phyloP scores from a whole-genome alignment of 92 coral and sea anemone genomes.

The Phymanthus crucifer region DNA sequence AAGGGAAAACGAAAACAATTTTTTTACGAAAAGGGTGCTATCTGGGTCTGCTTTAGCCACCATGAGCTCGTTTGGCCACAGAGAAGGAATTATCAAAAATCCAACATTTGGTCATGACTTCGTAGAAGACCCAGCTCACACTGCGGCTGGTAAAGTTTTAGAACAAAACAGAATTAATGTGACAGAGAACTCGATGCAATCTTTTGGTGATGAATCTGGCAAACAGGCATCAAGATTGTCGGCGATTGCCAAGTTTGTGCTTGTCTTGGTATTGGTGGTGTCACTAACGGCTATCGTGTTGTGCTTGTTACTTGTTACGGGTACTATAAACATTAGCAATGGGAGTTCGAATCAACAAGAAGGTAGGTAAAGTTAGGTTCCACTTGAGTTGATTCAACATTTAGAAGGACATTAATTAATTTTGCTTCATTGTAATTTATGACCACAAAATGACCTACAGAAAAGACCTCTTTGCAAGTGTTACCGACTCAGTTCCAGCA shows the following conservation, averaged over 20 bases:
- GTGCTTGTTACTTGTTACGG: slow-evolving; percentile 3
- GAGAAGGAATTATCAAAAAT: slow-evolving; percentile 6
- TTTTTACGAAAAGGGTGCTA: neutral
- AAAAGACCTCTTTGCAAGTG: too few relatives aligned
- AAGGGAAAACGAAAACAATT: neutral
- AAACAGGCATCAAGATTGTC: slow-evolving; percentile 7
- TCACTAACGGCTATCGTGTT: slow-evolving; percentile 13
- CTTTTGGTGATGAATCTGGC: neutral
- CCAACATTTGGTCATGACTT: neutral
- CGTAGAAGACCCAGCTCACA: slow-evolving; percentile 11
- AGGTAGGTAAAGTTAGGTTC: neutral
- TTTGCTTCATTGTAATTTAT: too few relatives aligned
- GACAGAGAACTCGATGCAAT: neutral
- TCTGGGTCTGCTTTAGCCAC: neutral
- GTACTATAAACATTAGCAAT: neutral
- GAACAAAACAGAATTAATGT: slow-evolving; percentile 9
- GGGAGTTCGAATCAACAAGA: neutral
- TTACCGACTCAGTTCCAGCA: too few relatives aligned
- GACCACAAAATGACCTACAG: too few relatives aligned
- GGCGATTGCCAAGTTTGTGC: neutral
- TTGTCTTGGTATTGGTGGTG: slow-evolving; percentile 8
- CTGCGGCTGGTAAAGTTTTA: slow-evolving; percentile 27
- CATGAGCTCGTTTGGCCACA: slow-evolving; percentile 28
- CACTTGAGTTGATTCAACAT: neutral
- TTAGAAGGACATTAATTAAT: neutral